phyloP scores from a whole-genome alignment of 2,888 invertebrate genomes.

The Disparrhopalites patrizii region DNA sequence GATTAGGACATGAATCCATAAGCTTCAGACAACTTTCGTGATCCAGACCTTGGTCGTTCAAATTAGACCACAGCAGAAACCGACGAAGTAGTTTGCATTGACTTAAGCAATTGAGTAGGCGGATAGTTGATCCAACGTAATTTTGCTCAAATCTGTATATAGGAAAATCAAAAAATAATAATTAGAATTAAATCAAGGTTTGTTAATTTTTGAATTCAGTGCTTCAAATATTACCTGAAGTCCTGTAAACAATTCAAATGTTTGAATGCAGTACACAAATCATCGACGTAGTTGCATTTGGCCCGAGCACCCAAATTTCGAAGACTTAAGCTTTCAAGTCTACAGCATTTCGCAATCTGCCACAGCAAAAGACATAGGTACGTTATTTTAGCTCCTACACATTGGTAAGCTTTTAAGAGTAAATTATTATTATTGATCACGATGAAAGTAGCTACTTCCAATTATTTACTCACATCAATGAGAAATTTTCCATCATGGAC shows the following conservation, averaged over 20 bases:
- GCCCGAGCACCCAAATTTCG: constrained; percentile 36
- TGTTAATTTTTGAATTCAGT: too few relatives aligned
- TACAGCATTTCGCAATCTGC: constrained; percentile 27
- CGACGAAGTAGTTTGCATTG: constrained; percentile 32
- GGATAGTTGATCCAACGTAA: constrained; percentile 35
- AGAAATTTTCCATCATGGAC: constrained; percentile 42
- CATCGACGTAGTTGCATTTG: constrained; percentile 37
- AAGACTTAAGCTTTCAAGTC: constrained; percentile 37
- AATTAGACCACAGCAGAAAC: constrained; percentile 26
- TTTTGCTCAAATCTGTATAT: constrained; percentile 42
- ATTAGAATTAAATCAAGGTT: too few relatives aligned
- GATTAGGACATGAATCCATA: constrained; percentile 2
- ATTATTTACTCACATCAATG: constrained; percentile 5
- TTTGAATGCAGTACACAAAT: constrained; percentile 34
- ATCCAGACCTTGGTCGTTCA: constrained; percentile 9
- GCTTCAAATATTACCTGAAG: constrained; percentile 33
- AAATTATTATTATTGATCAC: not conserved
- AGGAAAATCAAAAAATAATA: too few relatives aligned
- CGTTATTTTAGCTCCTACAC: not conserved
- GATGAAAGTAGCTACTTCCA: not conserved
- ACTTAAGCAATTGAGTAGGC: constrained; percentile 28
- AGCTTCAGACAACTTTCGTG: not conserved
- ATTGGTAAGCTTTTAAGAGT: not conserved
- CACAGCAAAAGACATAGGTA: not conserved
- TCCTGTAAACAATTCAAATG: constrained; percentile 32